phyloP scores from a whole-genome alignment of 2,113 vertebrate genomes.

The Rhipidura dahli region DNA sequence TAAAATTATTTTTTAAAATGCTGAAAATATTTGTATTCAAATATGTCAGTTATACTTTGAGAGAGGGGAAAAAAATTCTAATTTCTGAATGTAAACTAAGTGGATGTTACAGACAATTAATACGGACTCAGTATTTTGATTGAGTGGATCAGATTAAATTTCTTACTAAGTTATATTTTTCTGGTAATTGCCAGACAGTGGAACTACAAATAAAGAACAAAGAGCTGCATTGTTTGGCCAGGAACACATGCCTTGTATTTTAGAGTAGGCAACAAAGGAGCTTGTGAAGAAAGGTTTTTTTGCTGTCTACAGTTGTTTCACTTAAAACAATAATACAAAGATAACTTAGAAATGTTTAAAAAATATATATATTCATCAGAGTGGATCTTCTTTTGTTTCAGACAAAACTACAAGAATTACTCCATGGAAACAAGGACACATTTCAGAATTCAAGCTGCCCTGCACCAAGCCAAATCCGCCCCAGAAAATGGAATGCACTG shows the following conservation, averaged over 20 bases:
- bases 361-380: neutral
- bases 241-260: slow-evolving; percentile 32
- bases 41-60: neutral
- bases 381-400: slow-evolving; percentile 70
- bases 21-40: neutral
- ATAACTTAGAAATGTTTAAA: neutral
- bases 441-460: slow-evolving; percentile 95
- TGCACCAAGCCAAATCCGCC: slow-evolving; percentile 85
- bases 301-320: neutral
- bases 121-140: neutral
- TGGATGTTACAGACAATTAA: neutral
- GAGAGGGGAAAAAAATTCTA: accelerated
- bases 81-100: neutral
- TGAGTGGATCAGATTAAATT: neutral
- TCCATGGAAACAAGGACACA: slow-evolving; percentile 99
- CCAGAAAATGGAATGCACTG: slow-evolving; percentile 76
- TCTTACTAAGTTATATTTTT: slow-evolving; percentile 33
- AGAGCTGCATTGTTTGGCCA: slow-evolving; percentile 31
- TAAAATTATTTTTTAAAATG: neutral
- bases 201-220: slow-evolving; percentile 32
- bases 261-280: slow-evolving; percentile 36
- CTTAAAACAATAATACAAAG: neutral
- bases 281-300: neutral
- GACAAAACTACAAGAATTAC: slow-evolving; percentile 98
- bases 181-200: slow-evolving; percentile 32